Evolutionary conservation across 64 coral and sea anemone genomes (phyloP).

Genomic region (Astreopora myriophthalma): DNA sequence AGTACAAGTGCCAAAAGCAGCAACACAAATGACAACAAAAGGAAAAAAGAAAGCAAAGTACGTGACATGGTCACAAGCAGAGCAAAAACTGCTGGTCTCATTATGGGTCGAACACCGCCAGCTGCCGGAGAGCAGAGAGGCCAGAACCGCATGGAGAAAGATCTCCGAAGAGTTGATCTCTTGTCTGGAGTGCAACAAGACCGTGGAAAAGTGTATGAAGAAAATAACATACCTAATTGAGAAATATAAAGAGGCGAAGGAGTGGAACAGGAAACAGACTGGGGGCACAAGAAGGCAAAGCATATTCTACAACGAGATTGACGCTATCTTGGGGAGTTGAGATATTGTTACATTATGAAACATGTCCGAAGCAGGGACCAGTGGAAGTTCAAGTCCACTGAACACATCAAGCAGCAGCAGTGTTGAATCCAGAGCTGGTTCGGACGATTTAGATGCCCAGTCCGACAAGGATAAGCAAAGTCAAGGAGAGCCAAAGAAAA

Average conservation of each 20-base stretch:
- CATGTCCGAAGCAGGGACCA: background rate
- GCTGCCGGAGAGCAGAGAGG: background rate
- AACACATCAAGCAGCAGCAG: background rate
- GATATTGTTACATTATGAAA: background rate
- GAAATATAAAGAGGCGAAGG: background rate
- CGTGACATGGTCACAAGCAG: background rate
- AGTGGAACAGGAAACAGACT: background rate
- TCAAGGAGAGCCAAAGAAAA: background rate
- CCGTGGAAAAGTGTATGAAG: background rate
- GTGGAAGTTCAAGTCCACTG: background rate
- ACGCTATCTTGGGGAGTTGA: background rate
- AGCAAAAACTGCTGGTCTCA: slow-evolving; percentile 24
- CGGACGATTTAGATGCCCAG: background rate
- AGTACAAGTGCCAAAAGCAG: no score
- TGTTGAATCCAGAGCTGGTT: background rate
- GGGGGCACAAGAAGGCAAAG: background rate
- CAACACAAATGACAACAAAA: no score
- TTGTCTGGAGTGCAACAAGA: background rate
- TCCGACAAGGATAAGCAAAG: slow-evolving; percentile 1
- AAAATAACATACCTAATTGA: slow-evolving; percentile 1
- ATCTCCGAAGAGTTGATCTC: background rate
- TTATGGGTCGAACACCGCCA: background rate
- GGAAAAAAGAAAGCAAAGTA: slow-evolving; percentile 10
- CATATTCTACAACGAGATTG: background rate
- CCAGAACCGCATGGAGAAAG: background rate